Evolutionary conservation across 2,797 vertebrate genomes (phyloP).

Genomic region (Fringilla coelebs): DNA sequence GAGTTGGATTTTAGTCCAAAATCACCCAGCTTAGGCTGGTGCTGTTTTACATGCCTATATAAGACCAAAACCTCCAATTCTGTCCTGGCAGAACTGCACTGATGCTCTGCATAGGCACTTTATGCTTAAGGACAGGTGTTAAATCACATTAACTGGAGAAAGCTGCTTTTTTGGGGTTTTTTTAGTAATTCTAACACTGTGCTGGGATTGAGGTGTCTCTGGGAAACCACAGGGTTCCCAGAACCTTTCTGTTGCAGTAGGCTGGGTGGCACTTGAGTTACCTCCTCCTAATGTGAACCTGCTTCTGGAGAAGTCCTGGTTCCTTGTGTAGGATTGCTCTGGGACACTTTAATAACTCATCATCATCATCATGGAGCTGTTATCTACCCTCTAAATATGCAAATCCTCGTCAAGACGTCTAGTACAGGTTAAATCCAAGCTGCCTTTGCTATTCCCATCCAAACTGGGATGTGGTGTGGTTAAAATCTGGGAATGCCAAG

Average conservation of each 20-base stretch:
- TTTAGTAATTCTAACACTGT: background rate
- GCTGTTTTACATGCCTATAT: background rate
- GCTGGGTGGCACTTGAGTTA: background rate
- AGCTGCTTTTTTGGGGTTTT: background rate
- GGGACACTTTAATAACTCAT: background rate
- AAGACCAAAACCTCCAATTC: background rate
- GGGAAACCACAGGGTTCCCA: background rate
- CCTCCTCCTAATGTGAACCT: background rate
- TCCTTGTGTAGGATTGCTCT: background rate
- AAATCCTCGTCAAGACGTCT: background rate
- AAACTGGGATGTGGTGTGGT: rapidly evolving
- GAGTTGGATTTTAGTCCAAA: background rate
- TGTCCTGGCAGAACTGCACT: background rate
- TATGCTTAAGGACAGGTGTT: background rate
- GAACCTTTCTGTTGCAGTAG: rapidly evolving
- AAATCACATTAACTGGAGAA: background rate
- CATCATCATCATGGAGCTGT: background rate
- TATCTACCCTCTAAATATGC: background rate
- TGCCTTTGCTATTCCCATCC: rapidly evolving
- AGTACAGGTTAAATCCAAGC: background rate
- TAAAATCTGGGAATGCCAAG: background rate
- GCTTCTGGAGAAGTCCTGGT: background rate
- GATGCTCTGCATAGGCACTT: rapidly evolving
- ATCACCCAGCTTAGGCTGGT: background rate
- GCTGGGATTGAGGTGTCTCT: background rate